Evolutionary conservation across 2,888 invertebrate species (phyloP).

Genomic region (Hyles lineata): DNA sequence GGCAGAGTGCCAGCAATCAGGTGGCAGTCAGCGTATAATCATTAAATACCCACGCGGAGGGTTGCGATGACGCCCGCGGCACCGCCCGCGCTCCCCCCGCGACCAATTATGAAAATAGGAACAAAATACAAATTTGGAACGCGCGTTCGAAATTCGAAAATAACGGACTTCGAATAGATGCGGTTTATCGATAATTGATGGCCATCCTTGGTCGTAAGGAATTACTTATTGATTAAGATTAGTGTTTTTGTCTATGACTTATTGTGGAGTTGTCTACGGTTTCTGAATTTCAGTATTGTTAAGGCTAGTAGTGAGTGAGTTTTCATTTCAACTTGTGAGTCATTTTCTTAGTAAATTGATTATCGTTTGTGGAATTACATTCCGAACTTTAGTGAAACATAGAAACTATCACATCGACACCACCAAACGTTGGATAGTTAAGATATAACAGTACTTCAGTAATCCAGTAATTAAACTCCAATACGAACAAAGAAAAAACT

Average conservation of each 20-base stretch:
- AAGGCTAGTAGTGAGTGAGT: background rate
- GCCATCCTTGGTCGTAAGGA: conserved; percentile 59
- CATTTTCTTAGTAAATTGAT: too few species aligned
- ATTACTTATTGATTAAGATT: background rate
- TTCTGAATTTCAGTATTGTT: background rate
- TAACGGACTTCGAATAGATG: conserved; percentile 61
- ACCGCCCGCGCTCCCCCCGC: conserved; percentile 64
- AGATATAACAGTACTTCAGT: too few species aligned
- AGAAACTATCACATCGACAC: too few species aligned
- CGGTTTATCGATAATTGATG: conserved; percentile 65
- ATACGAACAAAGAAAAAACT: background rate
- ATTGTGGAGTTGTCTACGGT: background rate
- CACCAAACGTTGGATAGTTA: too few species aligned
- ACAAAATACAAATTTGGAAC: conserved; percentile 82
- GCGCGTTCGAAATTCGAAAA: conserved; percentile 53
- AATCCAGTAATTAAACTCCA: background rate
- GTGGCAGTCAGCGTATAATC: conserved; percentile 85
- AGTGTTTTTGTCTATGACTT: background rate
- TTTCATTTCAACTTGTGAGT: too few species aligned
- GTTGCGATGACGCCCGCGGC: conserved; percentile 79
- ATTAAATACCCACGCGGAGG: conserved; percentile 83
- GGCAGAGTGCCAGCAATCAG: conserved; percentile 75
- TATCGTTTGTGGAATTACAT: too few species aligned
- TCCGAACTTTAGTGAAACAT: too few species aligned
- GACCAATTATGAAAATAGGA: conserved; percentile 85